A percentile compares a stretch with the other conserved stretches of the same genome.
phyloP scores from a whole-genome alignment of 2,888 invertebrate genomes.

The Latheticus oryzae region DNA sequence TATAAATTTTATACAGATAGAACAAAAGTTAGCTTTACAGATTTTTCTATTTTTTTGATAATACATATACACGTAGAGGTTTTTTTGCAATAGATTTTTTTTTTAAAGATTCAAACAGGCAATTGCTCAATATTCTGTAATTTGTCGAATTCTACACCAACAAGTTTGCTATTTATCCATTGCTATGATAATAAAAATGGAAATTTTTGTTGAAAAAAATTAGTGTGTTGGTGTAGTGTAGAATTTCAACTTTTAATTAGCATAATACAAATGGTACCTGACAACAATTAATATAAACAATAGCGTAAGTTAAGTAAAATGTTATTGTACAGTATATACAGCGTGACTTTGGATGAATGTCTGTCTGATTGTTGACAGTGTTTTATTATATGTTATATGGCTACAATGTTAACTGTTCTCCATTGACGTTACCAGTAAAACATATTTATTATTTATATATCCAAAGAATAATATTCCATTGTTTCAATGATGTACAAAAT shows the following conservation, averaged over 20 bases:
- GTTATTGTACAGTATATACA: constrained; percentile 50
- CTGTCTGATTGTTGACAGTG: constrained; percentile 55
- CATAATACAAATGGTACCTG: constrained; percentile 57
- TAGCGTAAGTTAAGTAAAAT: constrained; percentile 37
- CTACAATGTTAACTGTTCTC: constrained; percentile 58
- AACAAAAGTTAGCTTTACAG: constrained; percentile 6
- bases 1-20: not conserved
- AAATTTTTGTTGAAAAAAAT: too few species aligned
- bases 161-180: constrained; percentile 1
- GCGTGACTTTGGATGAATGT: constrained; percentile 45
- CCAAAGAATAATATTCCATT: constrained; percentile 55
- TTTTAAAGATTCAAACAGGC: constrained; percentile 9
- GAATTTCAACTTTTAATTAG: constrained; percentile 33
- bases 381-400: constrained; percentile 54
- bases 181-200: too few species aligned
- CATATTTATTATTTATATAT: constrained; percentile 56
- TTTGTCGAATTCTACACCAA: constrained; percentile 23
- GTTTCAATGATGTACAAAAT: constrained; percentile 53
- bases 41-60: constrained; percentile 1
- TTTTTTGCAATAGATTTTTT: constrained; percentile 21
- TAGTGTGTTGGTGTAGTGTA: constrained; percentile 36
- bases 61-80: not conserved
- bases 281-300: constrained; percentile 56
- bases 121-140: constrained; percentile 35
- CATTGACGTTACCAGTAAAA: constrained; percentile 56